Conservation (phyloP, 2,888 invertebrate species). For the Vanessa cardui region DNA sequence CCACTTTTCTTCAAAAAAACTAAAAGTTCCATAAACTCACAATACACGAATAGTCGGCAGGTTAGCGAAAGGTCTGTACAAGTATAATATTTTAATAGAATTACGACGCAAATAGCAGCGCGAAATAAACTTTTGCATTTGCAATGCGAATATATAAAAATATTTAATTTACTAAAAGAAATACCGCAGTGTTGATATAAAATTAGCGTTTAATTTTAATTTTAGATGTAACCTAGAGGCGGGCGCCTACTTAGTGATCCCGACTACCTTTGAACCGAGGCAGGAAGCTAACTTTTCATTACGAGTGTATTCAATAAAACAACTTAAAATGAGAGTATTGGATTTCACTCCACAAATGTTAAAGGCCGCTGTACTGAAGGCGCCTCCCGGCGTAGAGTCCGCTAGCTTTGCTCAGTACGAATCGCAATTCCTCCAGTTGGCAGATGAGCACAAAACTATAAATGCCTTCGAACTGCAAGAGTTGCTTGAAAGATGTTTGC, state of each 20-base stretch:
- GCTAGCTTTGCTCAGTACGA: slow-evolving; percentile 93
- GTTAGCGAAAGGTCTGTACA: slow-evolving; percentile 81
- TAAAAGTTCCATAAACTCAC: slow-evolving; percentile 93
- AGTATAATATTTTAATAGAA: neutral
- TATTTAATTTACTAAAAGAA: neutral
- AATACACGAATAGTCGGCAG: slow-evolving; percentile 95
- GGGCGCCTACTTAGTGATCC: slow-evolving; percentile 92
- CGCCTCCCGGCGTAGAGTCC: slow-evolving; percentile 86
- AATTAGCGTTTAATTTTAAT: slow-evolving; percentile 1
- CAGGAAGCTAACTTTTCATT: slow-evolving; percentile 95
- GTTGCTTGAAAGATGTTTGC: slow-evolving; percentile 93
- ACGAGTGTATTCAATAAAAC: slow-evolving; percentile 90
- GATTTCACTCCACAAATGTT: slow-evolving; percentile 86
- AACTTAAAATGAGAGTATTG: slow-evolving; percentile 88
- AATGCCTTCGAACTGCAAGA: slow-evolving; percentile 96
- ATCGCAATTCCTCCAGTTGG: slow-evolving; percentile 93
- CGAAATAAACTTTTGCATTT: neutral
- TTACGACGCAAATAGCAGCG: too few species aligned
- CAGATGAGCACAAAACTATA: slow-evolving; percentile 94
- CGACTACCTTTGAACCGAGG: slow-evolving; percentile 95
- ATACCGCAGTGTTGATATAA: neutral
- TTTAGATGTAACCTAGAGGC: slow-evolving; percentile 89
- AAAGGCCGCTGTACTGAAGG: slow-evolving; percentile 89
- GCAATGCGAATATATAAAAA: slow-evolving; percentile 11
- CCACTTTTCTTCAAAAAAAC: slow-evolving; percentile 92